Conservation (phyloP, 2,888 invertebrate genomes). For the Sinhomidia bicolor region DNA sequence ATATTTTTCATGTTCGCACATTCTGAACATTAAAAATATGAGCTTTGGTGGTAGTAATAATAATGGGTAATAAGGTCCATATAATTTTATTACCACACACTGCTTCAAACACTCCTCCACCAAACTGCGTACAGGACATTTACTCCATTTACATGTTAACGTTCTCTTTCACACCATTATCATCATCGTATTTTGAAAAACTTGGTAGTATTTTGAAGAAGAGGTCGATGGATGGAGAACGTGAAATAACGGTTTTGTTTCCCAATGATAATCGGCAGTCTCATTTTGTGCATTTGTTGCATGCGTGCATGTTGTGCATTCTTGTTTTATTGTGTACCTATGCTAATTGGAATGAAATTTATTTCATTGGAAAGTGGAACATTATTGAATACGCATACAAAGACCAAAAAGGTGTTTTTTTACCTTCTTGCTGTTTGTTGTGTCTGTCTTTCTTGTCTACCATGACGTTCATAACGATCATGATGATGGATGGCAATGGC, state of each 20-base stretch:
- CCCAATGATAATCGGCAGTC: background rate
- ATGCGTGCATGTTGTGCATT: constrained; percentile 24
- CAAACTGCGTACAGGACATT: constrained; percentile 35
- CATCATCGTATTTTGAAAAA: background rate
- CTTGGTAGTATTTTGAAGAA: background rate
- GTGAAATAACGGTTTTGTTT: constrained; percentile 38
- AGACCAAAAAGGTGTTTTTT: constrained; percentile 47
- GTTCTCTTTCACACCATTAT: background rate
- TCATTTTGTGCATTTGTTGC: constrained; percentile 55
- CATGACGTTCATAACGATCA: background rate
- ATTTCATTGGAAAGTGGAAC: constrained; percentile 61
- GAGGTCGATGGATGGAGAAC: constrained; percentile 19
- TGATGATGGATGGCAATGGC: constrained; percentile 27
- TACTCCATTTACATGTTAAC: background rate
- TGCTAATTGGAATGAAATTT: constrained; percentile 50
- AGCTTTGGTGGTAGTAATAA: constrained; percentile 29
- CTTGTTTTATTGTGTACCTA: constrained; percentile 28
- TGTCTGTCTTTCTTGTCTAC: constrained; percentile 18
- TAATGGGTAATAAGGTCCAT: constrained; percentile 7
- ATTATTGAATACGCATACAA: background rate
- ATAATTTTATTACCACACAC: constrained; percentile 36
- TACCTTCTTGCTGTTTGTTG: background rate
- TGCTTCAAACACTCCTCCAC: background rate
- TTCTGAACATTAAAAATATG: constrained; percentile 26
- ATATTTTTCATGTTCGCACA: constrained; percentile 38